These are phyloP conservation scores for Cepaea nemoralis DNA, from an alignment of 1,140 invertebrate genomes.

Conservation along the genomic window DNA sequence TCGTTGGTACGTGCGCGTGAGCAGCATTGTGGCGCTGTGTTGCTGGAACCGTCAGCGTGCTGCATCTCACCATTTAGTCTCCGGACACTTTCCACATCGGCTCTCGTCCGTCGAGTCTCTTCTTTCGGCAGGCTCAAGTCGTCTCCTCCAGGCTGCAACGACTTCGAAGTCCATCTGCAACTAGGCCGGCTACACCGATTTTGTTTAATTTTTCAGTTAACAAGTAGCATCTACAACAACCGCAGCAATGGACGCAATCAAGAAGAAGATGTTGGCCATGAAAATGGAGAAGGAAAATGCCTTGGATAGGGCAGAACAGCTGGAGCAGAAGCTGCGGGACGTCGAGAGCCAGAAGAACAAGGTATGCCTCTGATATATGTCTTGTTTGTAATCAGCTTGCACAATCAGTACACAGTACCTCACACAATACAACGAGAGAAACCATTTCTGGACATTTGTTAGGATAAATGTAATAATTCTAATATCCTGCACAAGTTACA, in stretches of 20 bases:
- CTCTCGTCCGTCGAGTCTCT: slow-evolving; percentile 20
- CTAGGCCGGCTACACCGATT: slow-evolving; percentile 4
- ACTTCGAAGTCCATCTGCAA: slow-evolving; percentile 9
- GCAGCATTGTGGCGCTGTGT: neutral
- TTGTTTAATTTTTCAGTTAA: neutral
- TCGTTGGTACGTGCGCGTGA: neutral
- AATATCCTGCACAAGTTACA: too few relatives aligned
- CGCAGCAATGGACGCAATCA: slow-evolving; percentile 95
- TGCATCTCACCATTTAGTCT: neutral
- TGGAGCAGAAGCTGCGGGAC: slow-evolving; percentile 94
- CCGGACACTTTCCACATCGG: neutral
- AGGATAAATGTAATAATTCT: too few relatives aligned
- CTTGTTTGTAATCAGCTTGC: too few relatives aligned
- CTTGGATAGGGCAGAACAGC: slow-evolving; percentile 92
- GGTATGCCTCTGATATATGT: slow-evolving; percentile 73
- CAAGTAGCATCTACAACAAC: slow-evolving; percentile 36
- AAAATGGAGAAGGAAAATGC: slow-evolving; percentile 99
- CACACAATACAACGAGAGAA: too few relatives aligned
- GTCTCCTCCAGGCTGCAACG: neutral
- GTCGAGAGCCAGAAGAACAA: slow-evolving; percentile 93
- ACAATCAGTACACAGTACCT: too few relatives aligned
- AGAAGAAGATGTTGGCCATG: slow-evolving; percentile 99
- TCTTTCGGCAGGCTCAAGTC: slow-evolving; percentile 5
- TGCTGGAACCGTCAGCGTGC: neutral
- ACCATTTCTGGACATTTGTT: too few relatives aligned